Conservation (phyloP, 2,888 invertebrate species). For the Hydropsyche betteni region DNA sequence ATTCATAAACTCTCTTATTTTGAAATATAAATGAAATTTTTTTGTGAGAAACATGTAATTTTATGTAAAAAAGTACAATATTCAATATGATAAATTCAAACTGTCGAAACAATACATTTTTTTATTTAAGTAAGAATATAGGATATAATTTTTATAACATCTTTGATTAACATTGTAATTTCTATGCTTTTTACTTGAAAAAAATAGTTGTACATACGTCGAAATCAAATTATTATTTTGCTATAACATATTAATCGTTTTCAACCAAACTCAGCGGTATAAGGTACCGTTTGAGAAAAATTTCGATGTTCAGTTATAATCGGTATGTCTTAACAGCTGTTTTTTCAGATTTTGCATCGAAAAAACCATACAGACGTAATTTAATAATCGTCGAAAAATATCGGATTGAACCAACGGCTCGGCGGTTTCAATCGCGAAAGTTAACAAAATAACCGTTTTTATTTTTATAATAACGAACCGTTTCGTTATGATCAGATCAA, state of each 20-base stretch:
- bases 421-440: slow-evolving; percentile 2
- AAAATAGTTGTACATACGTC: too few species aligned
- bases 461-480: neutral
- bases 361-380: neutral
- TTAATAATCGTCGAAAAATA: neutral
- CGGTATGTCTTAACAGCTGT: too few species aligned
- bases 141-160: too few species aligned
- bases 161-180: too few species aligned
- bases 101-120: neutral
- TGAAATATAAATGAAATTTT: too few species aligned
- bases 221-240: neutral
- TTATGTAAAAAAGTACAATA: too few species aligned
- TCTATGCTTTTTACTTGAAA: too few species aligned
- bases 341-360: neutral
- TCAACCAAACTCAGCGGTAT: neutral
- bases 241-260: neutral
- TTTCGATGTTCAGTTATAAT: slow-evolving; percentile 8
- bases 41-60: too few species aligned
- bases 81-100: neutral
- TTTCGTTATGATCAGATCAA: too few species aligned
- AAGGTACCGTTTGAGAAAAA: slow-evolving; percentile 1
- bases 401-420: slow-evolving; percentile 5
- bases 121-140: neutral
- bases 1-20: neutral
- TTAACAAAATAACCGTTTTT: neutral